phyloP scores from a whole-genome alignment of 2,797 vertebrate species.

The Gallinago solitaria region DNA sequence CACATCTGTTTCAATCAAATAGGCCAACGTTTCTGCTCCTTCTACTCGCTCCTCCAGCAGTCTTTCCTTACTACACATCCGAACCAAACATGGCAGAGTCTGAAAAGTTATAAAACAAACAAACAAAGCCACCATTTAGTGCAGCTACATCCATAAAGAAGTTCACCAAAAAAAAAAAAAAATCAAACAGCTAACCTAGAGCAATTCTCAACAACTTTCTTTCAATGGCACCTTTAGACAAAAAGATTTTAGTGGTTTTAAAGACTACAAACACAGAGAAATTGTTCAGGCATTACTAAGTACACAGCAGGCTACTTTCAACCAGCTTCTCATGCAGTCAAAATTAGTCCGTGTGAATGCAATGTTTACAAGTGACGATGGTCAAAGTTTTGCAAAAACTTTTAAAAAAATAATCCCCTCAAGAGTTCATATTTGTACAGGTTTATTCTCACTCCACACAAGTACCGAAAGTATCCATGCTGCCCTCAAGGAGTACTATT shows the following conservation, averaged over 20 bases:
- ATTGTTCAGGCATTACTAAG: neutral
- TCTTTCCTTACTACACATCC: conserved; percentile 98
- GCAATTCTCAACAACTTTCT: neutral
- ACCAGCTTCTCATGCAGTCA: neutral
- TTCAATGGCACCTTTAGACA: neutral
- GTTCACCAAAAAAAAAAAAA: neutral
- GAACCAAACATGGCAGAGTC: conserved; percentile 96
- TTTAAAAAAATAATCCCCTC: neutral
- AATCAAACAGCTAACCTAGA: neutral
- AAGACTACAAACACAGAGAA: neutral
- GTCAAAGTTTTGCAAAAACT: neutral
- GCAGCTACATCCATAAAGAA: neutral
- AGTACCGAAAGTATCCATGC: neutral
- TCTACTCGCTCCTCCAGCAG: conserved; percentile 95
- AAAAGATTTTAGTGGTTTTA: neutral
- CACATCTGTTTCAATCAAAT: conserved; percentile 95
- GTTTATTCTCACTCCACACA: neutral
- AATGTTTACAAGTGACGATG: neutral
- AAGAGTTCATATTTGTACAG: neutral
- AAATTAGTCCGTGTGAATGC: neutral
- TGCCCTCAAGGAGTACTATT: neutral
- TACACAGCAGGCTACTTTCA: neutral
- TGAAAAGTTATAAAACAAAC: conserved; percentile 45
- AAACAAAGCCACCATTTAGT: neutral
- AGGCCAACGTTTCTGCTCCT: conserved; percentile 96